A percentile compares a stretch with the other conserved stretches of the same genome.
These are phyloP conservation scores for Argya squamiceps DNA, from an alignment of 2,797 vertebrate genomes.

Conservation along the genomic window DNA sequence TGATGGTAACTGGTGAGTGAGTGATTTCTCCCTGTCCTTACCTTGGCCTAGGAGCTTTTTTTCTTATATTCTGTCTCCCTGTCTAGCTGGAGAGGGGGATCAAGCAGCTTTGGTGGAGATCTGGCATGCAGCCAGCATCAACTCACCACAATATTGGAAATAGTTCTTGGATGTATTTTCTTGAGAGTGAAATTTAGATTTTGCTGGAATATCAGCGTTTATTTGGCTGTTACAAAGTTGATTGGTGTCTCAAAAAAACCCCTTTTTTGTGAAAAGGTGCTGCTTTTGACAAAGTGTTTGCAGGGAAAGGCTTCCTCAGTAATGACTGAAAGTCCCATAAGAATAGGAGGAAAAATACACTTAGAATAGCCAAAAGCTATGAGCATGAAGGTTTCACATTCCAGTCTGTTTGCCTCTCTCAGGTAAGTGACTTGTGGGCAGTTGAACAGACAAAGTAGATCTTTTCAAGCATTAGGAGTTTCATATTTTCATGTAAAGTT, in stretches of 20 bases:
- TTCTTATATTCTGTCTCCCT: not conserved
- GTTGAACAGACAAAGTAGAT: not conserved
- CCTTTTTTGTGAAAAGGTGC: not conserved
- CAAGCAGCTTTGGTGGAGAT: not conserved
- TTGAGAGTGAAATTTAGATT: not conserved
- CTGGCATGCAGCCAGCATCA: not conserved
- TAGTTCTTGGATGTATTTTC: not conserved
- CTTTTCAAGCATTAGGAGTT: not conserved
- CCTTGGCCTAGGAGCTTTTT: fast-evolving
- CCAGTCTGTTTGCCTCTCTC: not conserved
- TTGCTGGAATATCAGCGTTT: not conserved
- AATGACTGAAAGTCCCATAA: not conserved
- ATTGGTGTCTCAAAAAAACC: not conserved
- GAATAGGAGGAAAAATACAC: not conserved
- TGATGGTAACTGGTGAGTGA: not conserved
- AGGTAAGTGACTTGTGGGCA: not conserved
- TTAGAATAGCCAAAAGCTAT: not conserved
- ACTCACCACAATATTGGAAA: not conserved
- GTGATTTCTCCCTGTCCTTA: not conserved
- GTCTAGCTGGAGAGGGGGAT: not conserved
- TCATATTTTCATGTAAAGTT: not conserved
- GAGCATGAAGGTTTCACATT: not conserved
- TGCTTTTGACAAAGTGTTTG: not conserved
- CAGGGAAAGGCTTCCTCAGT: not conserved
- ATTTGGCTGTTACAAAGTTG: not conserved